These are phyloP conservation scores for Octonoba sinensis DNA, from an alignment of 2,888 invertebrate species.

Conservation along the genomic window DNA sequence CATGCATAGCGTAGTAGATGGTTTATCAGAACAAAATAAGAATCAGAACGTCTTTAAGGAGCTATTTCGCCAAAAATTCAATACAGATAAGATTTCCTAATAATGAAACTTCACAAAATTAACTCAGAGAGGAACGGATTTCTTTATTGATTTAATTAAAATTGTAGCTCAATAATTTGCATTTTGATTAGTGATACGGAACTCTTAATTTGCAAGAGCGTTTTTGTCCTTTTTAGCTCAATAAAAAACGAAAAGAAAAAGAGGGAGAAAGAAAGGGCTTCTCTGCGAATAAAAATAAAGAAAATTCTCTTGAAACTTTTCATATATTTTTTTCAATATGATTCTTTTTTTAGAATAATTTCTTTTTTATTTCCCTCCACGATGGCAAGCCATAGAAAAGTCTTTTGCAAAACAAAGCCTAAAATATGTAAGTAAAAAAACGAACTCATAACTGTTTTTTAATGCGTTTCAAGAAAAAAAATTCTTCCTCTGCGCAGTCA, in stretches of 20 bases:
- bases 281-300: slow-evolving; percentile 27
- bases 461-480: slow-evolving; percentile 48
- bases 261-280: neutral
- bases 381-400: slow-evolving; percentile 39
- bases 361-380: slow-evolving; percentile 12
- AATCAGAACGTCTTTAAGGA: no score
- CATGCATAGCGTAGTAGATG: no score
- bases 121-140: slow-evolving; percentile 20
- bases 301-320: slow-evolving; percentile 43
- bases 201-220: slow-evolving; percentile 46
- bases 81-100: no score
- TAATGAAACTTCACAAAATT: slow-evolving; percentile 51
- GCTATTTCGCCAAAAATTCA: no score
- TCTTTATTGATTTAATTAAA: slow-evolving; percentile 63
- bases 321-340: slow-evolving; percentile 53
- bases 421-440: slow-evolving; percentile 33
- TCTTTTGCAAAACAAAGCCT: slow-evolving; percentile 51
- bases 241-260: slow-evolving; percentile 18
- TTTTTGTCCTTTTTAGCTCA: slow-evolving; percentile 21
- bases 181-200: slow-evolving; percentile 60
- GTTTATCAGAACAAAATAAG: no score
- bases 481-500: slow-evolving; percentile 9
- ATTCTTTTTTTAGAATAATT: slow-evolving; percentile 31
- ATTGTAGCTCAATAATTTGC: slow-evolving; percentile 58
- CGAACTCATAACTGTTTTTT: slow-evolving; percentile 63